Evolutionary conservation across 2,888 invertebrate genomes (phyloP).

Genomic region (Volucella inanis): DNA sequence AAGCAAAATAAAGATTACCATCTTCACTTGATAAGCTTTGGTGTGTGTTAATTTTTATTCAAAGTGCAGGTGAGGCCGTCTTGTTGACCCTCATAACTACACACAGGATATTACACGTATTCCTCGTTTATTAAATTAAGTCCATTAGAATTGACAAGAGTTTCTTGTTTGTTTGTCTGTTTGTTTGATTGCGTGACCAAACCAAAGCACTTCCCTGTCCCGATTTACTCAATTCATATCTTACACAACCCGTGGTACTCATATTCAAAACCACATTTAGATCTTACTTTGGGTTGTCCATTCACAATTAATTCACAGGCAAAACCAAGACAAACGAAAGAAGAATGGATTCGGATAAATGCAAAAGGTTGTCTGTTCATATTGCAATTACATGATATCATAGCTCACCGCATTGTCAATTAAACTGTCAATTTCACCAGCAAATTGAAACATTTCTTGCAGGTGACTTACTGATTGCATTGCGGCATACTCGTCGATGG

Average conservation of each 20-base stretch:
- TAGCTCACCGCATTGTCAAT: conserved; percentile 61
- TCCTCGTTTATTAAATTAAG: conserved; percentile 72
- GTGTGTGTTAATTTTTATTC: conserved; percentile 2
- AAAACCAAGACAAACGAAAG: background rate
- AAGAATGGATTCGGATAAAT: background rate
- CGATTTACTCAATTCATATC: conserved; percentile 26
- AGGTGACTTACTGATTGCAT: conserved; percentile 73
- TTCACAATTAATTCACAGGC: background rate
- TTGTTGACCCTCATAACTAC: conserved; percentile 58
- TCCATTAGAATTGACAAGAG: conserved; percentile 63
- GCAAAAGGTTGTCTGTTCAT: background rate
- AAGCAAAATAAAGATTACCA: conserved; percentile 55
- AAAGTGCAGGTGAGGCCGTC: conserved; percentile 57
- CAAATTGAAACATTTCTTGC: conserved; percentile 68
- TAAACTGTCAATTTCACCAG: conserved; percentile 69
- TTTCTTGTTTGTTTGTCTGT: background rate
- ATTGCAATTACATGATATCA: conserved; percentile 39
- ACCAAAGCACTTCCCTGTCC: conserved; percentile 17
- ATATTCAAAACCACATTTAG: conserved; percentile 46
- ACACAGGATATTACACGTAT: conserved; percentile 68
- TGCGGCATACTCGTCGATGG: conserved; percentile 21
- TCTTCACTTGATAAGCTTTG: conserved; percentile 53
- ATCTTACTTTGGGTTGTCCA: conserved; percentile 45
- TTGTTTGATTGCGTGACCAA: conserved; percentile 59
- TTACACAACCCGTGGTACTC: conserved; percentile 1